phyloP scores from a whole-genome alignment of 1,140 invertebrate species.

The Archegozetes longisetosus region DNA sequence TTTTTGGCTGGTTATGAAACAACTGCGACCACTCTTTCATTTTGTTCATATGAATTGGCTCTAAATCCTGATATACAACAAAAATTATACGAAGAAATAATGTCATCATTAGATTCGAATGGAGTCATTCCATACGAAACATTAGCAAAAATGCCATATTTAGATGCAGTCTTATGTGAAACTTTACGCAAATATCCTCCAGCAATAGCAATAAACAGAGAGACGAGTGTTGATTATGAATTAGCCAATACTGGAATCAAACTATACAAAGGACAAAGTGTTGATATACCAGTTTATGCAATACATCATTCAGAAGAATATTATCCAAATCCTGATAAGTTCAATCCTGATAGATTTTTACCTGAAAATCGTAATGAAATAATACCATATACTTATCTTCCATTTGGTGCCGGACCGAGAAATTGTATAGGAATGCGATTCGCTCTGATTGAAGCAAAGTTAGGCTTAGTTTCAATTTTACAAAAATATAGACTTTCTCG shows the following conservation, averaged over 20 bases:
- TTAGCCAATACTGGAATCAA: slow-evolving; percentile 32
- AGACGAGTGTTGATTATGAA: neutral
- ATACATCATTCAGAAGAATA: slow-evolving; percentile 42
- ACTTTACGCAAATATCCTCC: slow-evolving; percentile 28
- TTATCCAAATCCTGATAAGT: slow-evolving; percentile 41
- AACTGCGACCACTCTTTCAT: slow-evolving; percentile 23
- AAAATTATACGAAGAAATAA: slow-evolving; percentile 13
- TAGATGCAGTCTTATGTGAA: slow-evolving; percentile 30
- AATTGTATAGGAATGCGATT: slow-evolving; percentile 28
- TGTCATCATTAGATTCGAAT: neutral
- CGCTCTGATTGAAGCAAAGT: slow-evolving; percentile 25
- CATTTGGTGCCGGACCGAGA: slow-evolving; percentile 21
- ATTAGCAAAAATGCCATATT: slow-evolving; percentile 20
- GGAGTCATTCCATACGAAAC: neutral
- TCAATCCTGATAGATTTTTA: slow-evolving; percentile 41
- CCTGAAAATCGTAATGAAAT: slow-evolving; percentile 5
- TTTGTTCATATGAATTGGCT: slow-evolving; percentile 26
- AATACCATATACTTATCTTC: slow-evolving; percentile 7
- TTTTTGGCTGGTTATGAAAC: slow-evolving; percentile 22
- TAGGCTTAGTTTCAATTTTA: slow-evolving; percentile 23
- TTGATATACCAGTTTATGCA: slow-evolving; percentile 42
- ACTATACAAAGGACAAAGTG: slow-evolving; percentile 35
- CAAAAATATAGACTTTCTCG: slow-evolving; percentile 22
- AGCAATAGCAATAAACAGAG: neutral
- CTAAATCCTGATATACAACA: slow-evolving; percentile 25